phyloP scores from a whole-genome alignment of 2,888 invertebrate species.

The Lamellibrachia satsuma region DNA sequence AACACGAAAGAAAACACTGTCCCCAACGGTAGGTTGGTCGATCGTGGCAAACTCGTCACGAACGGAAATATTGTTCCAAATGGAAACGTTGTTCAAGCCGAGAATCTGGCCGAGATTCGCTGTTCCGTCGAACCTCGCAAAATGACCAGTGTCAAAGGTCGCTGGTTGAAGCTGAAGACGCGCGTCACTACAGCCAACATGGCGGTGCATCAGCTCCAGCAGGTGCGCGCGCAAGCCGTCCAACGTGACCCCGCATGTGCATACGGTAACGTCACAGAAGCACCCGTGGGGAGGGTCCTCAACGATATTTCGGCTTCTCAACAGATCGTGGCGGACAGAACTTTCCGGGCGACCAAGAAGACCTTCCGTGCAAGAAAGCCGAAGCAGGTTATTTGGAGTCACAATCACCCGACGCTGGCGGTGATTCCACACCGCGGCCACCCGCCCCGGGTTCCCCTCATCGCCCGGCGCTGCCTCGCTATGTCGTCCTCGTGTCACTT shows the following conservation, averaged over 20 bases:
- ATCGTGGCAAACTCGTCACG: not conserved
- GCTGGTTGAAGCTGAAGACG: not conserved
- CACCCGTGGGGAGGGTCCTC: not conserved
- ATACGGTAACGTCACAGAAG: not conserved
- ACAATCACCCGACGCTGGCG: constrained; percentile 3
- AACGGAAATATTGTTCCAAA: not conserved
- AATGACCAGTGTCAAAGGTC: not conserved
- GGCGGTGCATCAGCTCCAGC: not conserved
- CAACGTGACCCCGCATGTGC: constrained; percentile 1
- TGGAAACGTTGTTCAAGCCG: not conserved
- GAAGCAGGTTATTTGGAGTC: not conserved
- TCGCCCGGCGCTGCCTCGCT: not conserved
- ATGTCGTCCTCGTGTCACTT: not conserved
- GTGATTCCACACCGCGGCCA: not conserved
- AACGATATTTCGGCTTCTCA: not conserved
- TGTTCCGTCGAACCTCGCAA: not conserved
- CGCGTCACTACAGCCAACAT: constrained; percentile 1
- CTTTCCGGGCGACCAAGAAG: not conserved
- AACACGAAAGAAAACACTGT: not conserved
- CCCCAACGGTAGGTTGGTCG: not conserved
- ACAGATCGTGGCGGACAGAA: not conserved
- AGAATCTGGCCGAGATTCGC: not conserved
- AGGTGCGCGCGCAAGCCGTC: not conserved
- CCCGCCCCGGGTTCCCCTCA: not conserved
- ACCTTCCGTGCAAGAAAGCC: not conserved